Evolutionary conservation across 2,797 vertebrate genomes (phyloP).

Genomic region (Pseudomugil gertrudae): DNA sequence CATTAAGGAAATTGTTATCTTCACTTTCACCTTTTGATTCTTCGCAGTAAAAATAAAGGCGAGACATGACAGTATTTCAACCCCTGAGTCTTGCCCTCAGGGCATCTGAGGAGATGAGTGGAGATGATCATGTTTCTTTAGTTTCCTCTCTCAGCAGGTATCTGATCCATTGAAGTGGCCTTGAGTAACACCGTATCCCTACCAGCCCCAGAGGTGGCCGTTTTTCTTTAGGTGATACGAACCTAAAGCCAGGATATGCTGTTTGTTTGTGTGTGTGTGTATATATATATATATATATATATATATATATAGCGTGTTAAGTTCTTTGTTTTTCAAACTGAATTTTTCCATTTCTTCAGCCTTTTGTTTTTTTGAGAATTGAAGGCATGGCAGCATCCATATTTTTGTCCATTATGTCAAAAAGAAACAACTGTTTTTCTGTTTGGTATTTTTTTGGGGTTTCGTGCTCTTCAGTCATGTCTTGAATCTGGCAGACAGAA

Average conservation of each 20-base stretch:
- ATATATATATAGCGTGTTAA: too few relatives aligned
- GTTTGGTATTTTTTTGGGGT: too few relatives aligned
- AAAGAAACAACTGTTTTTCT: too few relatives aligned
- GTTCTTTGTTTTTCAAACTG: too few relatives aligned
- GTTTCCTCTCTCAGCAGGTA: slow-evolving; percentile 56
- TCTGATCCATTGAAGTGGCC: slow-evolving; percentile 41
- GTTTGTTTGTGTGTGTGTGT: neutral
- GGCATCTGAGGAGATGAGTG: slow-evolving; percentile 46
- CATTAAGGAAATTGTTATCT: slow-evolving; percentile 14
- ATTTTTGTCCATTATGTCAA: too few relatives aligned
- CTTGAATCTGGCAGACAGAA: too few relatives aligned
- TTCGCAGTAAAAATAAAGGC: slow-evolving; percentile 38
- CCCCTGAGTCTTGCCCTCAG: slow-evolving; percentile 22
- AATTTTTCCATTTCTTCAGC: too few relatives aligned
- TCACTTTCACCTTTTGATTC: slow-evolving; percentile 29
- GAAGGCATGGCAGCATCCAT: too few relatives aligned
- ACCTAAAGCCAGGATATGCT: slow-evolving; percentile 42
- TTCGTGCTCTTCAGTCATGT: too few relatives aligned
- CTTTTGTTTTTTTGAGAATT: too few relatives aligned
- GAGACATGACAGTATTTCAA: slow-evolving; percentile 60
- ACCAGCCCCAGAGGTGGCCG: slow-evolving; percentile 20
- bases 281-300: neutral
- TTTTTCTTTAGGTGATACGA: slow-evolving; percentile 37
- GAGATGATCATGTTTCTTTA: slow-evolving; percentile 57
- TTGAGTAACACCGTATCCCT: slow-evolving; percentile 32